Evolutionary conservation across 2,113 vertebrate genomes (phyloP).

Genomic region (Desmodus rotundus): DNA sequence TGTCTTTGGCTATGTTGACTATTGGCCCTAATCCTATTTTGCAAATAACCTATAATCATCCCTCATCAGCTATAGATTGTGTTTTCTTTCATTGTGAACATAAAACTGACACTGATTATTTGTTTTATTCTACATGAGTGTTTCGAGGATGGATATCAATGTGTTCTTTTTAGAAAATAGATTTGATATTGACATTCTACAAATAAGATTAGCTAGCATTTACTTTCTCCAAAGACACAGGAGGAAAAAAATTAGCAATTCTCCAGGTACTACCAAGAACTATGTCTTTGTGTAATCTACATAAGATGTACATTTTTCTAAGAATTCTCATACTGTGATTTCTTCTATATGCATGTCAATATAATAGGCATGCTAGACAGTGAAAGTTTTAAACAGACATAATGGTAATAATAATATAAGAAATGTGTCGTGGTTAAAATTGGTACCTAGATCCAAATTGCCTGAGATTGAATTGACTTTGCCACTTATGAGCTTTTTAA

Average conservation of each 20-base stretch:
- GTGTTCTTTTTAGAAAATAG: background rate
- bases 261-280: background rate
- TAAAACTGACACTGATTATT: background rate
- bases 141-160: background rate
- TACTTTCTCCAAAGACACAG: background rate
- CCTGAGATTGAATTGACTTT: background rate
- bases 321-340: background rate
- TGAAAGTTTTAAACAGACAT: background rate
- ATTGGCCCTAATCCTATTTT: background rate
- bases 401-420: background rate
- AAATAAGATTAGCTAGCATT: background rate
- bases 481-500: background rate
- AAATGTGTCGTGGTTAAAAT: background rate
- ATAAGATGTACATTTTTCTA: background rate
- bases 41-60: background rate
- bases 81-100: background rate
- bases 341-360: background rate
- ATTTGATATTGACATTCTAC: background rate
- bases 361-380: background rate
- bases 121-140: background rate
- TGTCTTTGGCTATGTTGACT: background rate
- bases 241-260: background rate
- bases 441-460: background rate
- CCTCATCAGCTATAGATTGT: background rate
- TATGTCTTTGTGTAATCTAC: background rate